Evolutionary conservation across 1,140 invertebrate species (phyloP).

Genomic region (Halotydeus destructor): DNA sequence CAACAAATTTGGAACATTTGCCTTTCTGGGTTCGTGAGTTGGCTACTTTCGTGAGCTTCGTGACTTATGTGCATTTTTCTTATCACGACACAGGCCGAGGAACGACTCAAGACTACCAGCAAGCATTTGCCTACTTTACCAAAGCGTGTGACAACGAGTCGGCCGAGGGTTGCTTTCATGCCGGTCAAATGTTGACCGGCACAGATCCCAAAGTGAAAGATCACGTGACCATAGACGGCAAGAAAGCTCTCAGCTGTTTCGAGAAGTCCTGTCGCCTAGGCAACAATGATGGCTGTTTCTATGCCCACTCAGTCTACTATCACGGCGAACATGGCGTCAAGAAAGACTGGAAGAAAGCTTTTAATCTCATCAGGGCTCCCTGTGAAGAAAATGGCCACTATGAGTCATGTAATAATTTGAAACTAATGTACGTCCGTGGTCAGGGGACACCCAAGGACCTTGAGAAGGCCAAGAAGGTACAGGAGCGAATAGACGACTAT

Average conservation of each 20-base stretch:
- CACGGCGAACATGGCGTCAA: conserved; percentile 38
- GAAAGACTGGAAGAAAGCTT: conserved; percentile 50
- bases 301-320: conserved; percentile 51
- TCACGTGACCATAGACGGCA: conserved; percentile 18
- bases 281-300: conserved; percentile 48
- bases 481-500: conserved; percentile 28
- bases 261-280: conserved; percentile 45
- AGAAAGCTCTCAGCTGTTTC: conserved; percentile 38
- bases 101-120: conserved; percentile 15
- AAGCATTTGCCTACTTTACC: conserved; percentile 44
- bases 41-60: background rate
- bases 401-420: conserved; percentile 63
- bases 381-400: conserved; percentile 60
- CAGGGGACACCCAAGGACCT: conserved; percentile 43
- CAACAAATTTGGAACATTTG: background rate
- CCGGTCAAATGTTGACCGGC: conserved; percentile 39
- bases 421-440: conserved; percentile 46
- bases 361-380: conserved; percentile 43
- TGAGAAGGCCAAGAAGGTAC: conserved; percentile 44
- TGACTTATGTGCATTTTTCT: conserved; percentile 1
- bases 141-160: conserved; percentile 51
- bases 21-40: background rate
- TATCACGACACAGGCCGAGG: background rate
- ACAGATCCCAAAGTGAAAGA: conserved; percentile 9
- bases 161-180: conserved; percentile 44